Conservation (phyloP, 2,888 invertebrate genomes). For the Oscheius myriophilus region DNA sequence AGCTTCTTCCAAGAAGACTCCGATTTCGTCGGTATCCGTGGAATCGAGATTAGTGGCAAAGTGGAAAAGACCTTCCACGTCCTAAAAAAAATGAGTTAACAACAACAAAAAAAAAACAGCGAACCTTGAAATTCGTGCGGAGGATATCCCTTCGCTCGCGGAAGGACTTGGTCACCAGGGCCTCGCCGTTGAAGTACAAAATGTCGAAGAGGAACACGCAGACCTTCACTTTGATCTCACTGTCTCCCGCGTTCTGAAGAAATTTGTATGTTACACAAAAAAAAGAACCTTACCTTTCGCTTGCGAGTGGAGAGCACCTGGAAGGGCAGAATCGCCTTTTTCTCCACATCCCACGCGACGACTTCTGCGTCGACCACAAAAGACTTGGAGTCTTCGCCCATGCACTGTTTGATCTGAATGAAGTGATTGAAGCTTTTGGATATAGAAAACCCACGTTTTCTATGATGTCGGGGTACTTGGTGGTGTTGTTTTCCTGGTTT, state of each 20-base stretch:
- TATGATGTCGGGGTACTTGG: constrained; percentile 95
- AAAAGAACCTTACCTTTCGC: constrained; percentile 79
- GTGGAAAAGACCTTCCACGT: constrained; percentile 81
- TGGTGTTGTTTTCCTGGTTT: constrained; percentile 92
- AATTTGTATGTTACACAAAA: not conserved
- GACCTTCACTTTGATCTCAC: constrained; percentile 86
- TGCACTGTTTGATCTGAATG: constrained; percentile 50
- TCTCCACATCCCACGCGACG: constrained; percentile 91
- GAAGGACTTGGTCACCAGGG: constrained; percentile 84
- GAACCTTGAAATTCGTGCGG: constrained; percentile 37
- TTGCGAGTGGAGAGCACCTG: constrained; percentile 94
- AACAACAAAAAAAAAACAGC: not conserved
- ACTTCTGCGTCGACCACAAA: constrained; percentile 95
- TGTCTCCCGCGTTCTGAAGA: constrained; percentile 78
- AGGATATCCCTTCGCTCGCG: constrained; percentile 77
- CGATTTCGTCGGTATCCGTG: constrained; percentile 86
- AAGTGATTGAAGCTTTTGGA: not conserved
- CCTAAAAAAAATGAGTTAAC: constrained; percentile 37
- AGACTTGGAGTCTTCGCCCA: constrained; percentile 74
- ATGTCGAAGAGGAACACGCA: constrained; percentile 97
- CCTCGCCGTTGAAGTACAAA: constrained; percentile 86
- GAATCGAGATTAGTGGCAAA: constrained; percentile 88
- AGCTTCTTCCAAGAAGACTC: constrained; percentile 90
- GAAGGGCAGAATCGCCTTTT: constrained; percentile 91
- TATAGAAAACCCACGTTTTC: constrained; percentile 42